Evolutionary conservation across 2,797 vertebrate species (phyloP), one percentile per base, ranked within the genome.

Genomic region (Meriones psammophilus): DNA sequence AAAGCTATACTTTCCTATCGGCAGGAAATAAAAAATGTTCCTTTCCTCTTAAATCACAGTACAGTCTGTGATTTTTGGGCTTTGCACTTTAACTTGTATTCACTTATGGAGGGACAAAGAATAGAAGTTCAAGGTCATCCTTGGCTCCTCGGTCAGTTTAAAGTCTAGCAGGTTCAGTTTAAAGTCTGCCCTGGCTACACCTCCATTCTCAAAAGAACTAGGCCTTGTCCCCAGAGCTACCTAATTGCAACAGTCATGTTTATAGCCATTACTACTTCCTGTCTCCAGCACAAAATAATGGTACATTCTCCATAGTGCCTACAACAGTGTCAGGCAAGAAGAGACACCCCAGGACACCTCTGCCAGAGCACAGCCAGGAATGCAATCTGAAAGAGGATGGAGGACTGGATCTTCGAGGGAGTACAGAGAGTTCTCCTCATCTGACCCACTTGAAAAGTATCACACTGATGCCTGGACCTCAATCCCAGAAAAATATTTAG

Each of bases 401-500:
- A 89, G 89, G 73, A 20, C 12, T 79, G 26, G 33, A 42, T 33
- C 68, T 90, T 76, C 77, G 3, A 2, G 24, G 36, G 36, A 86
- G 22, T 50, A 39, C 20, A 0, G 5, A n/a, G 66, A 90, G 80
- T 94, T 46, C 2, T n/a, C 62, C 13, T 92, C 33, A 88, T 96
- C 83, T 95, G 89, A 93, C 86, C 68, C 54, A 89, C n/a, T 96
- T 93, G 71, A 92, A 30, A 95, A 96, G 83, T 80, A 94, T 91
- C 86, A 56, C 8, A 36, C 88, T 93, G 94, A 66, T 69, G 73
- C 64, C 79, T 94, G 95, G 74, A 97, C 87, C 87, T 97, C 78
- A 77, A 92, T 88, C 79, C 91, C 79, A 96, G 92, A 92, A 96
- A 97, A 96, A 96, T 85, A 95, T 89, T 91, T 94, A 95, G 78